These are phyloP conservation scores for Exephanes ischioxanthus DNA, from an alignment of 2,888 invertebrate genomes.

Conservation along the genomic window DNA sequence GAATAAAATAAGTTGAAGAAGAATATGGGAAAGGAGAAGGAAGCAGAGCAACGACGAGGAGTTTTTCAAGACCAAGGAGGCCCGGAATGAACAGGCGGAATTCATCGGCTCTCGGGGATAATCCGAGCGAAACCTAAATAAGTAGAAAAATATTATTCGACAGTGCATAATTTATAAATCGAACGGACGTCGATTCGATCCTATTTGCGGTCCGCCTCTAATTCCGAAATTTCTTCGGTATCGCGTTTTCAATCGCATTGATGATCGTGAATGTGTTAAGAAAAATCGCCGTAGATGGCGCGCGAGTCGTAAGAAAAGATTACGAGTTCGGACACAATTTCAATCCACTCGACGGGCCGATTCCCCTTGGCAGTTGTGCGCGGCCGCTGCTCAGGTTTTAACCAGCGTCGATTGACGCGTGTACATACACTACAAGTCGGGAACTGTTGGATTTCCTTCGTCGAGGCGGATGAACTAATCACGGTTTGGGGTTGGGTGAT, in stretches of 20 bases:
- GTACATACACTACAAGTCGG: background rate
- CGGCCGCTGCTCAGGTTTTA: conserved; percentile 1
- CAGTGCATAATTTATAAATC: too few species aligned
- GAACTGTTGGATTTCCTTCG: background rate
- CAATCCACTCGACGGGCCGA: background rate
- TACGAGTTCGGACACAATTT: background rate
- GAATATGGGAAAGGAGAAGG: background rate
- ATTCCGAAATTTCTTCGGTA: background rate
- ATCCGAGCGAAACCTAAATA: background rate
- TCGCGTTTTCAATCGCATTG: background rate
- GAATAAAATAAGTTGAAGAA: background rate
- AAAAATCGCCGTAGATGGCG: background rate
- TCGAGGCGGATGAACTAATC: background rate
- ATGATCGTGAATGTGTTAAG: background rate
- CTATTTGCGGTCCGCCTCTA: too few species aligned
- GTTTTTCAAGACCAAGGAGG: background rate
- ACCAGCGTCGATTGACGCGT: conserved; percentile 42
- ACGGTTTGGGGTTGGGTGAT: conserved; percentile 37
- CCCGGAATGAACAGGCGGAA: background rate
- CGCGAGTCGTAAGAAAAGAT: background rate
- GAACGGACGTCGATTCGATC: too few species aligned
- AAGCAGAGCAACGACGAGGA: background rate
- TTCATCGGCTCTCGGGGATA: background rate
- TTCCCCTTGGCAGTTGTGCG: background rate
- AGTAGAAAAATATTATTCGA: too few species aligned